A percentile compares a stretch with the other conserved stretches of the same genome.
These are phyloP conservation scores for Hylaea fasciaria DNA, from an alignment of 2,888 invertebrate genomes.

Conservation along the genomic window DNA sequence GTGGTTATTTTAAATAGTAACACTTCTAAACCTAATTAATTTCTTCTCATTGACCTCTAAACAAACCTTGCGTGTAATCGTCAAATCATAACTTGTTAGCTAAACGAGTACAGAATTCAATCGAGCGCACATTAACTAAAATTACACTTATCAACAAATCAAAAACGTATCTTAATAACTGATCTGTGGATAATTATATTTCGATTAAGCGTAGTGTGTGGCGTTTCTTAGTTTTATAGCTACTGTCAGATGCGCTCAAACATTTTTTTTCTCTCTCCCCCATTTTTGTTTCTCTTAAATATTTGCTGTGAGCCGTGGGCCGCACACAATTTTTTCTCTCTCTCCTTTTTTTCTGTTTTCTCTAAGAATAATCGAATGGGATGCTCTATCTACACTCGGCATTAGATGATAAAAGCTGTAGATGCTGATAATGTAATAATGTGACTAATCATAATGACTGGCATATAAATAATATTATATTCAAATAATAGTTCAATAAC, in stretches of 20 bases:
- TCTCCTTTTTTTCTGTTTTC: no score
- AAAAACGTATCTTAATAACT: slow-evolving; percentile 29
- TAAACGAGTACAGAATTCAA: slow-evolving; percentile 35
- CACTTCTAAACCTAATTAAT: slow-evolving; percentile 12
- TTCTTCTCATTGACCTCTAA: slow-evolving; percentile 32
- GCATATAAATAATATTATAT: no score
- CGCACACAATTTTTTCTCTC: no score
- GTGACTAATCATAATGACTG: no score
- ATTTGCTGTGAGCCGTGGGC: no score
- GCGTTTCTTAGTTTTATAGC: slow-evolving; percentile 17
- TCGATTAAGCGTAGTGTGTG: slow-evolving; percentile 33
- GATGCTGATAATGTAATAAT: no score
- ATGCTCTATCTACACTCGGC: no score
- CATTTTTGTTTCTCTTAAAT: no score
- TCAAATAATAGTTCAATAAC: no score
- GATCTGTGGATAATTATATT: slow-evolving; percentile 40
- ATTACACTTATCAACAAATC: slow-evolving; percentile 35
- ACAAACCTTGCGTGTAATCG: slow-evolving; percentile 29
- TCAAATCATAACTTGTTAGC: slow-evolving; percentile 36
- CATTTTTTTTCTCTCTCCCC: background rate
- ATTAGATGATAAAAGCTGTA: no score
- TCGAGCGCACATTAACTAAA: slow-evolving; percentile 28
- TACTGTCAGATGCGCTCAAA: background rate
- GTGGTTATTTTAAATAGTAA: slow-evolving; percentile 2
- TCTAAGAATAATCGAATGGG: no score